Percentiles rank a stretch among this genome's conserved stretches.
Evolutionary conservation across 2,888 invertebrate species (phyloP).

Genomic region (Colletes collaris): DNA sequence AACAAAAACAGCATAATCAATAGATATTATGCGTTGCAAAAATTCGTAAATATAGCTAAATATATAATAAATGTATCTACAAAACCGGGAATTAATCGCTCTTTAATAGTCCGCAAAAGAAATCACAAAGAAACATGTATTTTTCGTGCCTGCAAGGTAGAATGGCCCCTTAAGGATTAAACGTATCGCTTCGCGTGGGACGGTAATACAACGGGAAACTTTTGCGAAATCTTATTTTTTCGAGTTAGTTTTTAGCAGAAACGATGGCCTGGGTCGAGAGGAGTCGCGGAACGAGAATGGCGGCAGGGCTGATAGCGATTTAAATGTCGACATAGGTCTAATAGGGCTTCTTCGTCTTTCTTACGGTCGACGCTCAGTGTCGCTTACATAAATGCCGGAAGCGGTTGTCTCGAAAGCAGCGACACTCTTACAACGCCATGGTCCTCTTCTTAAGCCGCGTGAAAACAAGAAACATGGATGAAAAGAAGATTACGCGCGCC

Average conservation of each 20-base stretch:
- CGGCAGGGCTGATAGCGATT: slow-evolving; percentile 55
- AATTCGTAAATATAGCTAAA: too few relatives aligned
- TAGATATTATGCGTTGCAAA: too few relatives aligned
- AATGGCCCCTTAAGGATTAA: too few relatives aligned
- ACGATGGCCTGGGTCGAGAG: not conserved
- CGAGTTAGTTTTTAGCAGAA: slow-evolving; percentile 26
- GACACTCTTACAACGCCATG: slow-evolving; percentile 54
- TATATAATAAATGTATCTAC: too few relatives aligned
- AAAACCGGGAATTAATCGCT: too few relatives aligned
- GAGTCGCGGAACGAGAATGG: slow-evolving; percentile 7
- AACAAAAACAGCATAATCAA: too few relatives aligned
- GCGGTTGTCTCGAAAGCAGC: slow-evolving; percentile 68
- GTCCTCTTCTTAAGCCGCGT: slow-evolving; percentile 60
- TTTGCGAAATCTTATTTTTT: slow-evolving; percentile 31
- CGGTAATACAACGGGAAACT: too few relatives aligned
- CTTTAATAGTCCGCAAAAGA: too few relatives aligned
- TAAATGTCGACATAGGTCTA: slow-evolving; percentile 49
- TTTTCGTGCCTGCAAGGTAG: too few relatives aligned
- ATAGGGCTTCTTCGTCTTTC: slow-evolving; percentile 45
- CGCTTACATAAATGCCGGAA: slow-evolving; percentile 76
- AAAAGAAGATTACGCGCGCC: slow-evolving; percentile 61
- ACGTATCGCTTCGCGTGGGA: too few relatives aligned
- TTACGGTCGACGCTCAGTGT: slow-evolving; percentile 33
- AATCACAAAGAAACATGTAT: too few relatives aligned
- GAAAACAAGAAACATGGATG: slow-evolving; percentile 66